Percentiles rank a stretch among this genome's conserved stretches.
phyloP scores from a whole-genome alignment of 2,888 invertebrate species.

The Rotaria magnacalcarata region DNA sequence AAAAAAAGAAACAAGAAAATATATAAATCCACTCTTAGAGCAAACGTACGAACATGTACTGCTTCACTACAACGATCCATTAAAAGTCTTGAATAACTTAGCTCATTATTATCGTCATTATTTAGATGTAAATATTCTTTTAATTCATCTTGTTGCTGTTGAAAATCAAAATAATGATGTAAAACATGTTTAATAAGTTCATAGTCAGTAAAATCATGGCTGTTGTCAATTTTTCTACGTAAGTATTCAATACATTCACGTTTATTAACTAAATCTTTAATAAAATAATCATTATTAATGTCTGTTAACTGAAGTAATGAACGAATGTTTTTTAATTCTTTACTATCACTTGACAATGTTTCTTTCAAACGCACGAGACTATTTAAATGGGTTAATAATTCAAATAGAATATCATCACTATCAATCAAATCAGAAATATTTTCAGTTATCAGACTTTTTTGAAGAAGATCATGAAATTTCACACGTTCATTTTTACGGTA shows the following conservation, averaged over 20 bases:
- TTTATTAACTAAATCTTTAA: not conserved
- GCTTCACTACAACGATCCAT: not conserved
- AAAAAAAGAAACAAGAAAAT: not conserved
- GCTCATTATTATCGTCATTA: not conserved
- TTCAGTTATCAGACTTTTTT: not conserved
- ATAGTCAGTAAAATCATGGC: not conserved
- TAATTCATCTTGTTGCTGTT: not conserved
- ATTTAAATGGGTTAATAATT: conserved; percentile 16
- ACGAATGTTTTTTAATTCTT: conserved; percentile 24
- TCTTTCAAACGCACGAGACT: not conserved
- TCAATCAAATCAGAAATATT: not conserved
- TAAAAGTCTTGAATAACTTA: not conserved
- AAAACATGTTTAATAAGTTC: not conserved
- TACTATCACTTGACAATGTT: conserved; percentile 14
- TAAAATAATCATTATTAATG: not conserved
- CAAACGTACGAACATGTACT: not conserved
- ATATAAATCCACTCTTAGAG: not conserved
- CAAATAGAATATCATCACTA: not conserved
- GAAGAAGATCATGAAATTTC: not conserved
- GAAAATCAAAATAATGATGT: not conserved
- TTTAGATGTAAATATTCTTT: not conserved
- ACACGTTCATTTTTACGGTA: not conserved
- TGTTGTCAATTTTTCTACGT: not conserved
- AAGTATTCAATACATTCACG: not conserved
- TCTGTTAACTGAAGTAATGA: not conserved